Base-by-base conservation (phyloP, 2,888 invertebrate genomes). In the Himalopsyche japonica region DNA sequence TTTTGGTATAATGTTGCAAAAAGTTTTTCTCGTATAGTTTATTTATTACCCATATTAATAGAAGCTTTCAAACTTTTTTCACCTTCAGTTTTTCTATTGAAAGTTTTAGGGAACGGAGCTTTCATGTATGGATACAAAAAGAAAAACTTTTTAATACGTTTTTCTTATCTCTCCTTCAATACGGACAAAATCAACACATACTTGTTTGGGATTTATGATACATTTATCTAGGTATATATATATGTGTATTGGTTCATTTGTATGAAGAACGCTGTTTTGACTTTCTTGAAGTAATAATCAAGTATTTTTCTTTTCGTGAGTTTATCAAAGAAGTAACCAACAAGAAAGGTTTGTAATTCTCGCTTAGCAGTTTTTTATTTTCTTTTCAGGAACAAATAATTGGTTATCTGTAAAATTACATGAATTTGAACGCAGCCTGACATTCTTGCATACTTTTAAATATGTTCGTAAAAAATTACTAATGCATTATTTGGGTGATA, bases 81-180 rank as follows among this genome's bases (percentile, higher is more conserved):
- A 70, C 70, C 70, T 70, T 34, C 34, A 83, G 76, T 83, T 83
- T 83, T 83, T 80, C 83, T 80, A 83, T 83, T 76, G 76, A 76
- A 83, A 83, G 57, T 83, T 83, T 79, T 78, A 48, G 70, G 70
- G 27, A 70, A 70, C 20, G 57, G 70, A 70, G 70, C 70, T 30
- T 70, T 70, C 70, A 70, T 70, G 70, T 70, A 70, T 70, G 70
- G 70, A 70, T 70, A 70, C 70, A 70, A 70, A 70, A 70, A 70
- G 70, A 43, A 80, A 82, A 83, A 83, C 76, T 83, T 83, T 83
- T 80, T 80, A 83, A 83, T 83, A 83, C 83, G 80, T 83, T 83
- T 80, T 80, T 47, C 80, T 80, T 80, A 83, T 80, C 83, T 80
- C 37, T 48, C 18, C 10, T 49, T 81, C 70, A 70, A 70, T 70